Evolutionary conservation across 2,888 invertebrate genomes (phyloP).

Genomic region (Drosophila demipolita): DNA sequence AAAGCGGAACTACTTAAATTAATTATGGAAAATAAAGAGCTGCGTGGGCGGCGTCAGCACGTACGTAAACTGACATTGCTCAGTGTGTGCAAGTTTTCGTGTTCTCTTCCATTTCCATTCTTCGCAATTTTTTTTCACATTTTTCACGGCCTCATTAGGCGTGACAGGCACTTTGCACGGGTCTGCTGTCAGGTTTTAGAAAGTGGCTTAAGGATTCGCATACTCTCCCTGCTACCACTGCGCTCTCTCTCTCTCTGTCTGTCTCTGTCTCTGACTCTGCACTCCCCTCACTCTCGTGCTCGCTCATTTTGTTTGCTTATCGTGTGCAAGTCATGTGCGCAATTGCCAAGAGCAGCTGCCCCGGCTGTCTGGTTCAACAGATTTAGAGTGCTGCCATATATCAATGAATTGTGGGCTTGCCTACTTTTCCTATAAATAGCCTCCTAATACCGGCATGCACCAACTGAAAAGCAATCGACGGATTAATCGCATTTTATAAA

Average conservation of each 20-base stretch:
- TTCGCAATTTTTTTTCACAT: slow-evolving; percentile 2
- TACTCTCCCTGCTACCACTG: not conserved
- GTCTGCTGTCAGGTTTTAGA: slow-evolving; percentile 25
- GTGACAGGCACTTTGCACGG: slow-evolving; percentile 55
- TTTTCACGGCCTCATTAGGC: slow-evolving; percentile 49
- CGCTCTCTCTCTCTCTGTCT: not conserved
- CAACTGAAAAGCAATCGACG: slow-evolving; percentile 45
- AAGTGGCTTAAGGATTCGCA: slow-evolving; percentile 28
- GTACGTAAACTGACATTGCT: slow-evolving; percentile 20
- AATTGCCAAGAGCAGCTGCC: slow-evolving; percentile 48
- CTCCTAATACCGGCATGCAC: slow-evolving; percentile 5
- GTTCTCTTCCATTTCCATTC: not conserved
- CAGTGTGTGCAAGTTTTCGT: slow-evolving; percentile 17
- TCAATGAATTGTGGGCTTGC: slow-evolving; percentile 53
- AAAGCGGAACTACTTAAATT: slow-evolving; percentile 78
- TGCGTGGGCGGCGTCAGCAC: slow-evolving; percentile 57
- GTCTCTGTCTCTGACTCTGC: not conserved
- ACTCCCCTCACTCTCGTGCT: not conserved
- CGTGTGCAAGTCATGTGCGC: slow-evolving; percentile 65
- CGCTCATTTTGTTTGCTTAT: not conserved
- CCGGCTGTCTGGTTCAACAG: slow-evolving; percentile 17
- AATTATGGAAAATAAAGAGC: slow-evolving; percentile 69
- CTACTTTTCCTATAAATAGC: slow-evolving; percentile 66
- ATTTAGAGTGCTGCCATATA: slow-evolving; percentile 59
- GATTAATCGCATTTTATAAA: slow-evolving; percentile 69